Evolutionary conservation across 2,113 vertebrate species (phyloP), one percentile per base, ranked within the genome.

Genomic region (Cygnus buccinator): DNA sequence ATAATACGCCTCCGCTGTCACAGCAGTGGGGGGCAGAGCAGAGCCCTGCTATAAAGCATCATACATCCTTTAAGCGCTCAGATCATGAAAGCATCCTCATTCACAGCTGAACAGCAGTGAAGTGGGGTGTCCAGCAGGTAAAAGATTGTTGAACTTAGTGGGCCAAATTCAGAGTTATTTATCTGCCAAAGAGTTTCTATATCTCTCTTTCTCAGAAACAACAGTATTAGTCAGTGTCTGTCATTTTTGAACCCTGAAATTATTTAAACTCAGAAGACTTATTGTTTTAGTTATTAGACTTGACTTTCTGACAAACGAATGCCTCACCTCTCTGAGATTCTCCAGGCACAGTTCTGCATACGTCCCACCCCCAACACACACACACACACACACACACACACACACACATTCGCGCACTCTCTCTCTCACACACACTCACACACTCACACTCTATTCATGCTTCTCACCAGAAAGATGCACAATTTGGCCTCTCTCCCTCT

Each of bases 141-240:
- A 78, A 84, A 61, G 29, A 12, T 21, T 44, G 13, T 46, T 44
- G 9, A 25, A 50, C 9, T 46, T 76, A 85, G 72, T 25, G 31
- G 44, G 18, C 58, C 35, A 80, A 92, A 85, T 76, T 76, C 78
- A 75, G 58, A 79, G 37, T 76, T 88, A 66, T 22, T 85, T 80
- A 18, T 65, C 67, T 76, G 58, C 44, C 62, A 75, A 66, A 75
- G n/a, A 28, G 6, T 13, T 89, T 66, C 44, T 11, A 10, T 17
- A 13, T 48, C 39, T 17, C 19, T 39, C 37, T 37, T 21, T 65
- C 84, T 74, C 59, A 77, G 41, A 68, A 83, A 35, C 11, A 48
- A 54, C 41, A 78, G 57, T 78, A 78, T 75, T 43, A 57, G 59
- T 33, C 37, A 26, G 23, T 50, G 5, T 62, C 67, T 70, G 41